Percentiles rank a stretch among this genome's conserved stretches.
Conservation (phyloP, 2,797 vertebrate species). For the Rhadinocentrus ornatus region DNA sequence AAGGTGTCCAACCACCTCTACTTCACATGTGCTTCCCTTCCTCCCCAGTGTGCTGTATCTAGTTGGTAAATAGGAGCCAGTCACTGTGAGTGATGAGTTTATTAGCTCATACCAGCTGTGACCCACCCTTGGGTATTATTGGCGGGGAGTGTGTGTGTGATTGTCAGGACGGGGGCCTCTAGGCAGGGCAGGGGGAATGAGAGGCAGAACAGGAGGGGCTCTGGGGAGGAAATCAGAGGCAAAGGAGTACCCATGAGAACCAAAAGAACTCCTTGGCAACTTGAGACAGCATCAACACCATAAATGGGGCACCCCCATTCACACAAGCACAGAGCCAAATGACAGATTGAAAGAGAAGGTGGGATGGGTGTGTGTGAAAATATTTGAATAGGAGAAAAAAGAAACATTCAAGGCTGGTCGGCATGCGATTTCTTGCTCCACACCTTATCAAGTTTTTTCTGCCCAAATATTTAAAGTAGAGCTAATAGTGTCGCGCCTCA, state of each 20-base stretch:
- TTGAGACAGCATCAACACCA: slow-evolving; percentile 58
- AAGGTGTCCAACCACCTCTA: slow-evolving; percentile 30
- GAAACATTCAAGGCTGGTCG: slow-evolving; percentile 28
- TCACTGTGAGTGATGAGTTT: slow-evolving; percentile 78
- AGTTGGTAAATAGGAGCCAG: slow-evolving; percentile 67
- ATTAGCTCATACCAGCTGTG: slow-evolving; percentile 83
- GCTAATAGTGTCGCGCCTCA: slow-evolving; percentile 31
- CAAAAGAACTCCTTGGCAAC: slow-evolving; percentile 78
- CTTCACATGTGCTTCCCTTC: slow-evolving; percentile 9
- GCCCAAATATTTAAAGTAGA: slow-evolving; percentile 7
- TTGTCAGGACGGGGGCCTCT: slow-evolving; percentile 19
- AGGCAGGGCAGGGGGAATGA: slow-evolving; percentile 8
- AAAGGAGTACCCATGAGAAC: slow-evolving; percentile 69
- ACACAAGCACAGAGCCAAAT: slow-evolving; percentile 31
- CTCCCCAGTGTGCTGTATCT: slow-evolving; percentile 51
- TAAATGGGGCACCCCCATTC: slow-evolving; percentile 68
- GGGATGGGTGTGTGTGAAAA: slow-evolving; percentile 24
- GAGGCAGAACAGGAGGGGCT: slow-evolving; percentile 3
- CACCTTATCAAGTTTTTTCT: slow-evolving; percentile 12
- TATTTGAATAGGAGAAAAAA: slow-evolving; percentile 51
- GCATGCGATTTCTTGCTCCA: slow-evolving; percentile 21
- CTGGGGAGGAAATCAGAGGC: slow-evolving; percentile 23
- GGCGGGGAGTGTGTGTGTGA: slow-evolving; percentile 31
- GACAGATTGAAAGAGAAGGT: not conserved
- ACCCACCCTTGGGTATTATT: slow-evolving; percentile 75